Conservation (phyloP, 2,113 vertebrate species). For the Sakesphorus luctuosus region DNA sequence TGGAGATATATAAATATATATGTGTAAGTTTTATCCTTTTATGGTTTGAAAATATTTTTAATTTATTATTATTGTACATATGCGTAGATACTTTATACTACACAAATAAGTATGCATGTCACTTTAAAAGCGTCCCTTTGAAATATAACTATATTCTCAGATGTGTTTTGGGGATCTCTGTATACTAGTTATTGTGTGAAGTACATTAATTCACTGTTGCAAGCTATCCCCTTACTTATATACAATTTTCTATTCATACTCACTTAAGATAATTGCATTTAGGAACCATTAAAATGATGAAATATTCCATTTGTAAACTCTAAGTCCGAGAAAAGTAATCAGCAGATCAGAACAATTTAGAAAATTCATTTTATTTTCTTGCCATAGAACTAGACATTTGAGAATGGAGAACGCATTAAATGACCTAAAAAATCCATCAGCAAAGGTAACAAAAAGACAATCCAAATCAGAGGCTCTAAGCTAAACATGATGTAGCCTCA, state of each 20-base stretch:
- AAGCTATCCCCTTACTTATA: conserved; percentile 54
- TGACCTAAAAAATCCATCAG: conserved; percentile 88
- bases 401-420: conserved; percentile 48
- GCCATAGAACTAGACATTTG: conserved; percentile 36
- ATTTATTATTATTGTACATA: conserved; percentile 42
- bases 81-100: background rate
- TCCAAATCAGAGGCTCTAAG: conserved; percentile 82
- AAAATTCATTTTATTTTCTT: conserved; percentile 67
- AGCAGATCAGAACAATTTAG: conserved; percentile 59
- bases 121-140: conserved; percentile 61
- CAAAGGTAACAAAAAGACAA: conserved; percentile 77
- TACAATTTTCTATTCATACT: conserved; percentile 65
- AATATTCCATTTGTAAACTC: conserved; percentile 35
- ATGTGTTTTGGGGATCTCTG: conserved; percentile 55
- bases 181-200: conserved; percentile 59
- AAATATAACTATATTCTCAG: conserved; percentile 57
- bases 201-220: conserved; percentile 46
- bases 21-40: conserved; percentile 8
- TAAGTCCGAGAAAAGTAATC: conserved; percentile 61
- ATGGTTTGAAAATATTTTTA: conserved; percentile 10
- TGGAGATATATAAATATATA: background rate
- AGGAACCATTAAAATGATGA: conserved; percentile 64
- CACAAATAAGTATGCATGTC: conserved; percentile 29
- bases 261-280: conserved; percentile 64
- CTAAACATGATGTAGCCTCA: conserved; percentile 82